Conservation (phyloP, 2,113 vertebrate species). For the Podilymbus podiceps region DNA sequence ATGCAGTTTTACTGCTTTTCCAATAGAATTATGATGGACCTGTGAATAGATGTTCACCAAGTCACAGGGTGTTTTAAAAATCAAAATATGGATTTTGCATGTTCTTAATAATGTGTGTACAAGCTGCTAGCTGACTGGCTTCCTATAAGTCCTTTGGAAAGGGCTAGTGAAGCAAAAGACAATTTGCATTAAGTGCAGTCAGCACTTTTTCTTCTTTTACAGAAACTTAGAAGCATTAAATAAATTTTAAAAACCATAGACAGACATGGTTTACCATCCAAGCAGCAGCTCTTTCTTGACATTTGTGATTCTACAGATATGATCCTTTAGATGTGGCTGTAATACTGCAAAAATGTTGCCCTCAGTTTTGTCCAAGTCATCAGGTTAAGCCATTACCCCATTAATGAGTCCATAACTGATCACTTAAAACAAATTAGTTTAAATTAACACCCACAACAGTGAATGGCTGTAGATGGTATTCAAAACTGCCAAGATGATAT, state of each 20-base stretch:
- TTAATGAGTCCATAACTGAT: neutral
- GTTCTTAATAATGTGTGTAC: neutral
- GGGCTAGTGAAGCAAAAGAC: accelerated
- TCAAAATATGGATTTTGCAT: neutral
- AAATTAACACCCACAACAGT: neutral
- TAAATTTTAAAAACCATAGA: neutral
- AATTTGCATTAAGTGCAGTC: neutral
- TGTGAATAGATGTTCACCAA: neutral
- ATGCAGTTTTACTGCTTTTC: neutral
- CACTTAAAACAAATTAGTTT: neutral
- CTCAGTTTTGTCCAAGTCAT: neutral
- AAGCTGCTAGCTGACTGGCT: neutral
- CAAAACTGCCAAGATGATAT: neutral
- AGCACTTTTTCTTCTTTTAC: accelerated
- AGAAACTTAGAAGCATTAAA: neutral
- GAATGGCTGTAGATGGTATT: neutral
- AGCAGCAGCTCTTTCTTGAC: neutral
- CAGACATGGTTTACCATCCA: neutral
- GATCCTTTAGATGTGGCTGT: neutral
- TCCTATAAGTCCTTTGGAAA: neutral
- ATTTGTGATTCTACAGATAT: neutral
- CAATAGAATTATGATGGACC: neutral
- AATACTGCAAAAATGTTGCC: neutral
- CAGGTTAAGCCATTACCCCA: neutral
- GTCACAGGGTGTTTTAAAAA: neutral